A percentile compares a stretch with the other conserved stretches of the same genome.
Conservation (phyloP, 92 coral and sea anemone genomes). For the Parazoanthus atlanticus region DNA sequence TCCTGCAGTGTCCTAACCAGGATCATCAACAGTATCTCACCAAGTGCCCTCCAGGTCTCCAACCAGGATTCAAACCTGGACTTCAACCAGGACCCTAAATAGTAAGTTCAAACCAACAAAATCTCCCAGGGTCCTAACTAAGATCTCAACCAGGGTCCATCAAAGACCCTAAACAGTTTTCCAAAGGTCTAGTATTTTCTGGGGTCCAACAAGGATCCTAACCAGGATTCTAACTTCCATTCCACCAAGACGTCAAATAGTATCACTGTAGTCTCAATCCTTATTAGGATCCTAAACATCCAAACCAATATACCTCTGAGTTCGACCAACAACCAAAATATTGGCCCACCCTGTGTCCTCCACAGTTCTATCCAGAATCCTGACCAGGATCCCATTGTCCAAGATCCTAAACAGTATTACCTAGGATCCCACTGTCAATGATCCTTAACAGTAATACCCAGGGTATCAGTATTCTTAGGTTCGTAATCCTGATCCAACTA, state of each 20-base stretch:
- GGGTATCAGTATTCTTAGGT: not conserved
- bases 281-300: not conserved
- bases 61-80: not conserved
- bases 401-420: too few relatives aligned
- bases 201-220: too few relatives aligned
- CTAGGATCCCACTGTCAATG: not conserved
- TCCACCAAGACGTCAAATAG: not conserved
- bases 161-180: not conserved
- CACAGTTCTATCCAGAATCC: not conserved
- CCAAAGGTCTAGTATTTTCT: too few relatives aligned
- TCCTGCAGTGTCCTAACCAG: too few relatives aligned
- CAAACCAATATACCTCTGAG: not conserved
- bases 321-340: too few relatives aligned
- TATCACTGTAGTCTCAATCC: too few relatives aligned
- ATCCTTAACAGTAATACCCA: too few relatives aligned
- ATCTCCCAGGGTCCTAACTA: not conserved
- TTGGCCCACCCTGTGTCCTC: too few relatives aligned
- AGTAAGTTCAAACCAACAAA: too few relatives aligned
- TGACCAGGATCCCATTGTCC: not conserved
- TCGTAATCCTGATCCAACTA: not conserved
- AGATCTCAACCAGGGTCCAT: too few relatives aligned
- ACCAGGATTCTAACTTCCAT: not conserved
- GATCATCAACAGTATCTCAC: not conserved
- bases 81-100: too few relatives aligned
- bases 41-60: not conserved